Evolutionary conservation across 2,888 invertebrate species (phyloP), one percentile per base, ranked within the genome.

Genomic region (Diarsia rubi): DNA sequence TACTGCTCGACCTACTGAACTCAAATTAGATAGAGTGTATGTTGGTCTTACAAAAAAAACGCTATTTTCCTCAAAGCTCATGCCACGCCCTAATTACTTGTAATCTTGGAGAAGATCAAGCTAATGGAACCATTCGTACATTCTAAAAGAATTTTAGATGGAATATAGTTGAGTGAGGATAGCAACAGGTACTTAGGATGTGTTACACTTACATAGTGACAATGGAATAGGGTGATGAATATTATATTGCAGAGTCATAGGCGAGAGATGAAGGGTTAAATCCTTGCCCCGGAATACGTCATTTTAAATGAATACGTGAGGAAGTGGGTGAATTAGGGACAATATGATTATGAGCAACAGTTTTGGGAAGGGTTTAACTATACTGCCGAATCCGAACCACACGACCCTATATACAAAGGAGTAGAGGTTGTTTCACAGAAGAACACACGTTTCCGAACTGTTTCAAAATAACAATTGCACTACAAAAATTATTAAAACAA

Each of bases 71-170:
- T 78, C 72, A 57, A 66, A 66, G 31, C 49, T 45, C 60, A 45
- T n/a, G 60, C 59, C 57, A 59, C 83, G 69, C 79, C 57, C 52
- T 78, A 81, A 83, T 78, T 78, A 78, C 60, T 65, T 24, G 44
- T 72, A 72, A 83, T 78, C 49, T 60, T 62, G 24, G 62, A 72
- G 60, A 65, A 81, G 52, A 70, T 79, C 63, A 70, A 59, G 60
- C 14, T 82, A 82, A 79, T 82, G 62, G 44, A 69, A 49, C 54
- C 49, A 19, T 54, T 19, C 21, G 9, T 24, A 70, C 16, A 44
- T 65, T 21, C 31, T 24, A 31, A 70, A 77, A 77, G 52, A 79
- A 77, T 77, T 70, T 54, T 70, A 77, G 31, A 63, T 69, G 6
- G 12, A 49, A 16, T 11, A 49, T 66, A 54, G 42, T 69, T 44